Conservation (phyloP, 2,888 invertebrate genomes). For the Penaeus monodon region DNA sequence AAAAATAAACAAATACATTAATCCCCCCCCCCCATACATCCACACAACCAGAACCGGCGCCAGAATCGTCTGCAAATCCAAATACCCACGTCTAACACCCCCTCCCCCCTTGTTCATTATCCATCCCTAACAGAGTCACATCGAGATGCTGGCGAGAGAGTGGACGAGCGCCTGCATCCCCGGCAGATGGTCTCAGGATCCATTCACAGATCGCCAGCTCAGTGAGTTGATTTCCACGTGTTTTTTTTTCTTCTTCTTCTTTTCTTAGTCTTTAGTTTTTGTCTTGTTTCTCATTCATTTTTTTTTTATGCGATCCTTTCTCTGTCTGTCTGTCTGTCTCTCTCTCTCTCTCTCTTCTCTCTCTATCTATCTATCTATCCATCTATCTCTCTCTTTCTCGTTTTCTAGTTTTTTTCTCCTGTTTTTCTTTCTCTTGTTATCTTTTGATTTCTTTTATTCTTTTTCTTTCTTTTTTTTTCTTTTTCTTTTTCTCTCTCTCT, state of each 20-base stretch:
- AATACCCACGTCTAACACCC: no score
- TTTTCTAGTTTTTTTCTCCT: no score
- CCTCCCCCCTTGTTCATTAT: not conserved
- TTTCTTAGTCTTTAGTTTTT: no score
- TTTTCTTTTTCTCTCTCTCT: not conserved
- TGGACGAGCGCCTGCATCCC: slow-evolving; percentile 46
- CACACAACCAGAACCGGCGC: no score
- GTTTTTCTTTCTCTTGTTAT: no score
- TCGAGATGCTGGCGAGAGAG: slow-evolving; percentile 3
- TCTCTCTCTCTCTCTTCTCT: not conserved
- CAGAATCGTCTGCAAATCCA: no score
- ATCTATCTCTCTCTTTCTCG: not conserved
- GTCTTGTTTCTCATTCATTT: not conserved
- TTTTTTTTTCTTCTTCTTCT: no score
- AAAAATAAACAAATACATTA: no score
- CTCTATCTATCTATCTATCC: not conserved
- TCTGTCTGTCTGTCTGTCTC: not conserved
- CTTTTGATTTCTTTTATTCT: not conserved
- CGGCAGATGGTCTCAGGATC: slow-evolving; percentile 49
- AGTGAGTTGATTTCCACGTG: slow-evolving; percentile 22
- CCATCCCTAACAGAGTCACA: slow-evolving; percentile 16
- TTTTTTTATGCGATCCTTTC: not conserved
- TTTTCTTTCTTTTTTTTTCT: no score
- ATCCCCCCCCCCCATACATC: no score
- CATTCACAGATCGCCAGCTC: slow-evolving; percentile 34